Conservation (phyloP, 2,888 invertebrate genomes). For the Drosophila kokeensis region DNA sequence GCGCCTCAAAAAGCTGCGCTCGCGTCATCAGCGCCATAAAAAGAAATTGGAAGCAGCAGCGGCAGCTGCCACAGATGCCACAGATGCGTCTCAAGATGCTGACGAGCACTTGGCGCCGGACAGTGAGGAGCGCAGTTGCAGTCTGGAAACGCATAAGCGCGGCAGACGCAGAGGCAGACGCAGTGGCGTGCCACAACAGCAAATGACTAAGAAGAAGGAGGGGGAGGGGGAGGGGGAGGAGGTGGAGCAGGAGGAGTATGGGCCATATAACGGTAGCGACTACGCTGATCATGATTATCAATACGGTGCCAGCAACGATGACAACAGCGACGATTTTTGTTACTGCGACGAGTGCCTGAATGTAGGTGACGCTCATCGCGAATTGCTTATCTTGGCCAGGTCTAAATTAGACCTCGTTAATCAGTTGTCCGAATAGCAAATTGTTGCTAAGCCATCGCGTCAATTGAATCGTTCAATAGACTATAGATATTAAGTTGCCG, state of each 20-base stretch:
- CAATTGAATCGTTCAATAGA: slow-evolving; percentile 40
- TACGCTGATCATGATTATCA: slow-evolving; percentile 58
- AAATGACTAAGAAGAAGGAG: background rate
- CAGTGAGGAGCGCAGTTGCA: slow-evolving; percentile 37
- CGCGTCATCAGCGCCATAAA: slow-evolving; percentile 71
- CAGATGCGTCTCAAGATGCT: background rate
- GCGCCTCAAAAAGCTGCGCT: slow-evolving; percentile 90
- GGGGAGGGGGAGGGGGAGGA: background rate
- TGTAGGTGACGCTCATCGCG: slow-evolving; percentile 73
- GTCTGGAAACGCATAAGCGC: slow-evolving; percentile 28
- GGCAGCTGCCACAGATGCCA: slow-evolving; percentile 28
- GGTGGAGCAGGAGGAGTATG: slow-evolving; percentile 45
- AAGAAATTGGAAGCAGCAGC: slow-evolving; percentile 62
- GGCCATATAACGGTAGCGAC: slow-evolving; percentile 61
- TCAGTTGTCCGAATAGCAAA: slow-evolving; percentile 25
- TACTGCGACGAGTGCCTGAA: slow-evolving; percentile 91
- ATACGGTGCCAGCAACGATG: slow-evolving; percentile 77
- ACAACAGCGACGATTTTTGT: slow-evolving; percentile 88
- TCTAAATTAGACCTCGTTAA: slow-evolving; percentile 30
- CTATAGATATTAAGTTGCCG: background rate
- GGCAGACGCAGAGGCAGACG: slow-evolving; percentile 30
- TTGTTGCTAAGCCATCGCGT: slow-evolving; percentile 1
- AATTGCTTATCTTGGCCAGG: background rate
- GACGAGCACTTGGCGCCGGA: background rate
- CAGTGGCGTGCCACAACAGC: slow-evolving; percentile 19